Evolutionary conservation across 2,888 invertebrate species (phyloP), one percentile per base, ranked within the genome.

Genomic region (Gastrophysa polygoni): DNA sequence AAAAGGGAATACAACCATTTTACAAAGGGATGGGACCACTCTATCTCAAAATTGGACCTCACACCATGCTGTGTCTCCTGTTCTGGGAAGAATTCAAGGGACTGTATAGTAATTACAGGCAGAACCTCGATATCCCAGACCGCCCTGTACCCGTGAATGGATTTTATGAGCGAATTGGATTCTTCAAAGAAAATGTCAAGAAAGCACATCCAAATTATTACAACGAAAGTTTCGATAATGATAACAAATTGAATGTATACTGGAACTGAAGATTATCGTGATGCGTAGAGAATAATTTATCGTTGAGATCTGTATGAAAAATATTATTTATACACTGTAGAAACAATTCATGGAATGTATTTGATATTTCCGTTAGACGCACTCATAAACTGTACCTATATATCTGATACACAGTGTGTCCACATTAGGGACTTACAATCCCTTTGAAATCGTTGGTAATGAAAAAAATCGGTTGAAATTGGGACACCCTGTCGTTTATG

Each of bases 1-100:
- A 77, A 44, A 87, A 83, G 76, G 91, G 91, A 17, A 71, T 79
- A 51, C 67, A 65, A 57, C 94, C 95, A 0, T 87, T 96, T 72
- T 96, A 95, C 82, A 96, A 96, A 82, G 96, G 95, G 1, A 87
- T 93, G 70, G 89, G 90, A 38, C 92, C 96, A 0, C 92, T 91
- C 70, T 95, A 95, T 82, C 81, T 95, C 62, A 85, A 96, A 64
- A 85, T 96, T 44, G 96, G 94, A 0, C 96, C 96, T 0, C 96
- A 97, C 77, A 93, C 95, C 0, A 90, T 95, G 1, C 80, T 96
- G 1, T 89, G 92, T 66, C 82, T 97, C 51, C 88, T 95, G 47
- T 93, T 96, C 78, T 96, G 96, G 89, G 94, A 95, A 78, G 85
- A 90, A 77, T 82, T 91, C 38, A 87, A 85, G 60, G 70, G 74